These are phyloP conservation scores for Lordiphosa collinella DNA, from an alignment of 1,140 invertebrate species.

Conservation along the genomic window DNA sequence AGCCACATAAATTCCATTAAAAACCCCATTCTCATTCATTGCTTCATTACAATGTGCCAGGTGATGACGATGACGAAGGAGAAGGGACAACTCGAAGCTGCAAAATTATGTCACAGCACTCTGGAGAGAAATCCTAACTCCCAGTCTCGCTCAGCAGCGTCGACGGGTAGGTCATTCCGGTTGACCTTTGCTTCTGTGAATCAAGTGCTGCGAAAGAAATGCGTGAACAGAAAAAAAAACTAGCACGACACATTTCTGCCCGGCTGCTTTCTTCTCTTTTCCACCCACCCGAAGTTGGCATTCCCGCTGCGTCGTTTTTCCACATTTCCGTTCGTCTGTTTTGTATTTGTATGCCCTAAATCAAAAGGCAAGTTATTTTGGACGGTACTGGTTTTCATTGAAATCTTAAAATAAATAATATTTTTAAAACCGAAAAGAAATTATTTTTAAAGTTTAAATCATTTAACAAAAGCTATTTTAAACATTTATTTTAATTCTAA, in stretches of 20 bases:
- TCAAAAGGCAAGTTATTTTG: background rate
- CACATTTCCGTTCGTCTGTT: slow-evolving; percentile 21
- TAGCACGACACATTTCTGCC: slow-evolving; percentile 20
- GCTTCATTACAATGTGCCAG: slow-evolving; percentile 47
- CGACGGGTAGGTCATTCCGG: slow-evolving; percentile 11
- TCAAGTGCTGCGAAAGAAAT: slow-evolving; percentile 32
- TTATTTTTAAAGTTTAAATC: too few relatives aligned
- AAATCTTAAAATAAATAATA: too few relatives aligned
- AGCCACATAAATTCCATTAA: slow-evolving; percentile 50
- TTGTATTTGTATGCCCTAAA: background rate
- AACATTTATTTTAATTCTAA: too few relatives aligned
- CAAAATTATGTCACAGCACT: slow-evolving; percentile 17
- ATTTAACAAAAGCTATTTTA: too few relatives aligned
- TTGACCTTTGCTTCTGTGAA: slow-evolving; percentile 42
- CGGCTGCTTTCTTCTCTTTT: slow-evolving; percentile 1
- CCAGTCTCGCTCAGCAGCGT: slow-evolving; percentile 6
- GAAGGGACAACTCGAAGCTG: slow-evolving; percentile 8
- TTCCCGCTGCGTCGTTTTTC: slow-evolving; percentile 22
- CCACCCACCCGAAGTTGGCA: slow-evolving; percentile 16
- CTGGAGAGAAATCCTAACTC: background rate
- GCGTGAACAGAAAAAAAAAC: slow-evolving; percentile 1
- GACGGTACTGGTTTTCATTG: too few relatives aligned
- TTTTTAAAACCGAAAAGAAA: too few relatives aligned
- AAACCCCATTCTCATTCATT: slow-evolving; percentile 33
- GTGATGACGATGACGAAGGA: slow-evolving; percentile 1